Evolutionary conservation across 2,888 invertebrate species (phyloP), one percentile per base, ranked within the genome.

Genomic region (Strigamia maritima): DNA sequence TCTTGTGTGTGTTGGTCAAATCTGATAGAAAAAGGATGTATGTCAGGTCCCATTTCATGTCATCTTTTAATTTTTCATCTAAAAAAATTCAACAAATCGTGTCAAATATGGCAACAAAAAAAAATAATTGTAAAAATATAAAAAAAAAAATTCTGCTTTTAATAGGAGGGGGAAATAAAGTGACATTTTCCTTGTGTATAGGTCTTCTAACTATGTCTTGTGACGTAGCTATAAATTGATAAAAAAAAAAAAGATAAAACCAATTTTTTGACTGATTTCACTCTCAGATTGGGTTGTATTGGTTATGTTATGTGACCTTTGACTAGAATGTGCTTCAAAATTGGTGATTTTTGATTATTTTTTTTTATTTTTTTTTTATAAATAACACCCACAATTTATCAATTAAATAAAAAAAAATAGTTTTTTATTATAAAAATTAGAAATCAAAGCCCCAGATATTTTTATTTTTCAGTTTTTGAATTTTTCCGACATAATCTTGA

Each of bases 161-260:
- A 60, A 60, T 60, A 60, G 60, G 60, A 60, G 19, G 22, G n/a
- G 19, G n/a, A 60, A 60, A 60, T n/a, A n/a, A 60, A 60, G 4
- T 60, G 60, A 60, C 60, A 12, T 60, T 60, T 60, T n/a, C 60
- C 60, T 60, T 60, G 22, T 60, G 60, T 60, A 60, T 60, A 60
- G 60, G 10, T 60, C 60, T 60, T 60, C 60, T 60, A 60, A 60
- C 60, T 60, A 60, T 60, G 60, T 60, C 60, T 60, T 60, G 60
- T 60, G 60, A 60, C 60, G 60, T 60, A 60, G 60, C 60, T 60
- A 60, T 60, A 60, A 60, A 60, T 60, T 60, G 19, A 60, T 60
- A n/a, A n/a, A n/a, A n/a, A n/a, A n/a, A n/a, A n/a, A n/a, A n/a
- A n/a, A n/a, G 49, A 49, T n/a, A 19, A 19, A 60, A 60, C 60